Conservation (phyloP, 1,140 invertebrate species). For the Argopecten irradians region DNA sequence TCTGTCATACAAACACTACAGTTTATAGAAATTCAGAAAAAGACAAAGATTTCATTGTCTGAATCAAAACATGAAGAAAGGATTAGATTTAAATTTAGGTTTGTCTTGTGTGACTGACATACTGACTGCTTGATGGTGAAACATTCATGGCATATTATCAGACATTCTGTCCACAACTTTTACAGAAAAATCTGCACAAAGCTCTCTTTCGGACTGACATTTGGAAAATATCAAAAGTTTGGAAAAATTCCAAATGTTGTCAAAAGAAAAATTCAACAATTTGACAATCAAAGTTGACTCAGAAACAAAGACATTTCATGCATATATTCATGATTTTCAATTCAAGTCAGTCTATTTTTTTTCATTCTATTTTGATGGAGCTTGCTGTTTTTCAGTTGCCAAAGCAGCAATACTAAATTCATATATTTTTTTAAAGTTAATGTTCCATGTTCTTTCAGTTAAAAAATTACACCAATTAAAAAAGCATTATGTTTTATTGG, state of each 20-base stretch:
- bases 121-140: background rate
- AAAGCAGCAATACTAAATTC: background rate
- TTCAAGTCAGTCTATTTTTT: background rate
- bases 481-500: no score
- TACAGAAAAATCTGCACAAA: background rate
- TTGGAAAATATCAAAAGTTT: slow-evolving; percentile 18
- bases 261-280: slow-evolving; percentile 9
- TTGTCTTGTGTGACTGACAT: background rate
- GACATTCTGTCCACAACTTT: slow-evolving; percentile 6
- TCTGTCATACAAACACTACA: no score
- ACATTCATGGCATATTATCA: background rate
- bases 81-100: background rate
- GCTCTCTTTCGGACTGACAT: background rate
- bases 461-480: no score
- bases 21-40: no score
- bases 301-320: background rate
- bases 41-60: background rate
- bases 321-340: slow-evolving; percentile 12
- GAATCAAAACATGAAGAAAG: background rate
- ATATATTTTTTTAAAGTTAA: background rate
- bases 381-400: background rate
- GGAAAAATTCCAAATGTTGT: slow-evolving; percentile 22
- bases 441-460: background rate
- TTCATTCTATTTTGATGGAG: background rate
- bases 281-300: background rate